These are phyloP conservation scores for Agrochola lychnidis DNA, from an alignment of 2,888 invertebrate genomes.

Conservation along the genomic window DNA sequence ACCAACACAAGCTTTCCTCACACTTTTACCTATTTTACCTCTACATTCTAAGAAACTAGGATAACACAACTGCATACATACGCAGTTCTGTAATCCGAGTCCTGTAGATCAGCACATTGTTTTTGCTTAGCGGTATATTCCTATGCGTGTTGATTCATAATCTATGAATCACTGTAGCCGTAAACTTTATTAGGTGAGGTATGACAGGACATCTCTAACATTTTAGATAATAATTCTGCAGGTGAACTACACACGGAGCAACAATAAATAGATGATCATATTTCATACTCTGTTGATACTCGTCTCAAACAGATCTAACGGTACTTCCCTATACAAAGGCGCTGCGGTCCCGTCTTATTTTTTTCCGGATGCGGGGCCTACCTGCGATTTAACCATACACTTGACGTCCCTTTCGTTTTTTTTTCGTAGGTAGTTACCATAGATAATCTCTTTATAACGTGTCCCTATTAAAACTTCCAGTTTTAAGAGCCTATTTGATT, in stretches of 20 bases:
- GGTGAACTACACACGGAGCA: slow-evolving; percentile 67
- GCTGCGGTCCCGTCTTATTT: slow-evolving; percentile 76
- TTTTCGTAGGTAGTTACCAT: slow-evolving; percentile 74
- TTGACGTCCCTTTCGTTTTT: slow-evolving; percentile 82
- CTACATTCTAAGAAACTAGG: slow-evolving; percentile 50
- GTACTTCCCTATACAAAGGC: slow-evolving; percentile 80
- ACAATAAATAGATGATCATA: slow-evolving; percentile 73
- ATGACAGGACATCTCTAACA: slow-evolving; percentile 59
- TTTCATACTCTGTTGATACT: slow-evolving; percentile 78
- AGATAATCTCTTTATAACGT: slow-evolving; percentile 80
- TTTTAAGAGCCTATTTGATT: slow-evolving; percentile 23
- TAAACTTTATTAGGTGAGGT: slow-evolving; percentile 39
- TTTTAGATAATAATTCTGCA: slow-evolving; percentile 65
- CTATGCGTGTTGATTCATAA: slow-evolving; percentile 65
- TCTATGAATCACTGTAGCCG: slow-evolving; percentile 62
- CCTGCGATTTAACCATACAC: slow-evolving; percentile 85
- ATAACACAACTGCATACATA: slow-evolving; percentile 56
- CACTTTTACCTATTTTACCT: slow-evolving; percentile 47
- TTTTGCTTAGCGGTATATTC: slow-evolving; percentile 64
- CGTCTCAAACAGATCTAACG: slow-evolving; percentile 83
- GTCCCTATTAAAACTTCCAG: slow-evolving; percentile 60
- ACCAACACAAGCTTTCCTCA: slow-evolving; percentile 31
- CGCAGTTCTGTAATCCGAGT: slow-evolving; percentile 56
- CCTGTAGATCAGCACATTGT: slow-evolving; percentile 55
- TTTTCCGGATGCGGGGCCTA: slow-evolving; percentile 75